Base-by-base conservation (phyloP, 2,113 vertebrate species). In the Choloepus hoffmanni region DNA sequence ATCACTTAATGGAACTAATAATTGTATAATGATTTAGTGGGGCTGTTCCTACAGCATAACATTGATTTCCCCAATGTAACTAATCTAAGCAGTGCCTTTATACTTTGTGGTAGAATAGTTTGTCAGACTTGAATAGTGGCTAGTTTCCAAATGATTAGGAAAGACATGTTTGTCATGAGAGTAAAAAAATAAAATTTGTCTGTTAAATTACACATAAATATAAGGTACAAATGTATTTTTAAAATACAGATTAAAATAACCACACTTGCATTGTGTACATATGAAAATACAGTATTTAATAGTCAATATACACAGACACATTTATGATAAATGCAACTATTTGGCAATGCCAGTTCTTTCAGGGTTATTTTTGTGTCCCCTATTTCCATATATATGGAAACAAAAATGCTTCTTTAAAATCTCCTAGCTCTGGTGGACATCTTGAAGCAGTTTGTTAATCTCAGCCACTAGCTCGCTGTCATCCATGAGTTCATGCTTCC, bases 201-300 rank as follows among this genome's bases (percentile, higher is more conserved):
- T 98, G 98, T 99, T 99, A 99, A 99, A 99, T 99, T 99, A 99
- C 99, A 99, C 99, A 99, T 99, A 99, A 99, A 99, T 99, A 99
- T 99, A 99, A 99, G 99, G 98, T 99, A 99, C 99, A 99, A 99
- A 99, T 99, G 99, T 99, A 99, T 99, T 99, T 99, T 99, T 99
- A 99, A 99, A 99, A 99, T 99, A 99, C 99, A 99, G 98, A 98
- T 98, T 98, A 99, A 99, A 99, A 99, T 99, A 99, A 99, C 99
- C 99, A 99, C 99, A 99, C 99, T 99, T 99, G 99, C 99, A 99
- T 99, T 98, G 99, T 99, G 99, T 99, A 99, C 99, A 99, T 99
- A 99, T 99, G 99, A 99, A 99, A 99, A 99, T 99, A 99, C 99
- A 99, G 99, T 98, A 98, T 99, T 99, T 99, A 99, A 99, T 99